phyloP scores from a whole-genome alignment of 2,797 vertebrate genomes.

The Parauchenoglanis punctatus region DNA sequence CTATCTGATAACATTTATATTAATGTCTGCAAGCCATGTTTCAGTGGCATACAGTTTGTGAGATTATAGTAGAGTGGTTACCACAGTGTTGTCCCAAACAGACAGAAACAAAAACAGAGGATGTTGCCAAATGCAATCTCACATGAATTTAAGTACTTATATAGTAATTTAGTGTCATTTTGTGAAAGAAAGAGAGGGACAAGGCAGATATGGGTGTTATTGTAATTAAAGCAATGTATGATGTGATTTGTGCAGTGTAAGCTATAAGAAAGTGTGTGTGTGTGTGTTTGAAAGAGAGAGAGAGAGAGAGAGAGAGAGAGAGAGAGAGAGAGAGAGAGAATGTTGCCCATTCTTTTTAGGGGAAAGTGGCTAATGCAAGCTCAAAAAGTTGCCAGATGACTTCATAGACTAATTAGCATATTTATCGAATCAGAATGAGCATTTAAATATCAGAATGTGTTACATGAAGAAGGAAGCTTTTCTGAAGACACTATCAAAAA shows the following conservation, averaged over 20 bases:
- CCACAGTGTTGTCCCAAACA: not conserved
- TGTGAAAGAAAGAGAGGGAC: not conserved
- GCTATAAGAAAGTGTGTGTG: not conserved
- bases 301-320: not conserved
- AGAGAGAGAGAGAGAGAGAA: not conserved
- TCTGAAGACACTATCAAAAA: not conserved
- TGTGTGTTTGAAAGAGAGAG: not conserved
- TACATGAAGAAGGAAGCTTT: not conserved
- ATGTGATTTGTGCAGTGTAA: not conserved
- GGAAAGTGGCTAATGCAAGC: not conserved
- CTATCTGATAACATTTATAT: not conserved
- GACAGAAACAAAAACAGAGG: conserved; percentile 11
- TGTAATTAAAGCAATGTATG: not conserved
- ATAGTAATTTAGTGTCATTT: conserved; percentile 20
- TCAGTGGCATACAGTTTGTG: not conserved
- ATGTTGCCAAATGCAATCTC: not conserved
- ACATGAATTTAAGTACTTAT: conserved; percentile 7
- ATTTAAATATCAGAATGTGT: not conserved
- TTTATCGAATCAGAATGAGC: not conserved
- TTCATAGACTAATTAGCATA: not conserved
- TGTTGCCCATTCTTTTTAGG: not conserved
- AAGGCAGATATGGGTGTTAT: not conserved
- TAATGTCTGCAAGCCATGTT: not conserved
- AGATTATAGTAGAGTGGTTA: conserved; percentile 18
- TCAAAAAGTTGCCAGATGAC: not conserved